A percentile compares a stretch with the other conserved stretches of the same genome.
phyloP scores from a whole-genome alignment of 2,797 vertebrate species.

The Zalophus californianus region DNA sequence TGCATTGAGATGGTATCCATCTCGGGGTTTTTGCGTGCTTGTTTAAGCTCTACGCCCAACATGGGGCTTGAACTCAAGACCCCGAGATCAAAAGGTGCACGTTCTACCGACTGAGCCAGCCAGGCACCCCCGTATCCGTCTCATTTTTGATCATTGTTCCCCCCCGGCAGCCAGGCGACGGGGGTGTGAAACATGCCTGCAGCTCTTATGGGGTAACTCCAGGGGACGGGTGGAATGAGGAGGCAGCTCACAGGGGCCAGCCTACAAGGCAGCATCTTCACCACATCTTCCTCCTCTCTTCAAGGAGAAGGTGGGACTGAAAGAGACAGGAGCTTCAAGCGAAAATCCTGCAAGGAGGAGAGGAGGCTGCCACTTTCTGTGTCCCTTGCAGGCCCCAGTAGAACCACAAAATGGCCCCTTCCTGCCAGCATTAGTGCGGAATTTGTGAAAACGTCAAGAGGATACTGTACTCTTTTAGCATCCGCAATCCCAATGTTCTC shows the following conservation, averaged over 20 bases:
- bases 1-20: background rate
- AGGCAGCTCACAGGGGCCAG: background rate
- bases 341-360: background rate
- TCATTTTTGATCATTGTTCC: background rate
- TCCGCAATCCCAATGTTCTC: background rate
- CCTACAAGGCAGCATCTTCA: background rate
- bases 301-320: background rate
- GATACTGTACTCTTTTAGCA: background rate
- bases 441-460: background rate
- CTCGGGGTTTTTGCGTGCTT: background rate
- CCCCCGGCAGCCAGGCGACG: background rate
- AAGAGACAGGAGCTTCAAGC: background rate
- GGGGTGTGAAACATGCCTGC: background rate
- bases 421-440: background rate
- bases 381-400: background rate
- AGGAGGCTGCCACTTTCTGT: background rate
- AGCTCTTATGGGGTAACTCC: background rate
- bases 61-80: background rate
- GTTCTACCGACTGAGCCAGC: background rate
- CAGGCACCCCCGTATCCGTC: background rate
- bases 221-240: background rate
- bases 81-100: accelerated
- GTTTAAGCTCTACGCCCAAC: background rate
- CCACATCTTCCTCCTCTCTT: background rate
- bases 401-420: background rate